Evolutionary conservation across 2,113 vertebrate genomes (phyloP), one percentile per base, ranked within the genome.

Genomic region (Anthoscopus minutus): DNA sequence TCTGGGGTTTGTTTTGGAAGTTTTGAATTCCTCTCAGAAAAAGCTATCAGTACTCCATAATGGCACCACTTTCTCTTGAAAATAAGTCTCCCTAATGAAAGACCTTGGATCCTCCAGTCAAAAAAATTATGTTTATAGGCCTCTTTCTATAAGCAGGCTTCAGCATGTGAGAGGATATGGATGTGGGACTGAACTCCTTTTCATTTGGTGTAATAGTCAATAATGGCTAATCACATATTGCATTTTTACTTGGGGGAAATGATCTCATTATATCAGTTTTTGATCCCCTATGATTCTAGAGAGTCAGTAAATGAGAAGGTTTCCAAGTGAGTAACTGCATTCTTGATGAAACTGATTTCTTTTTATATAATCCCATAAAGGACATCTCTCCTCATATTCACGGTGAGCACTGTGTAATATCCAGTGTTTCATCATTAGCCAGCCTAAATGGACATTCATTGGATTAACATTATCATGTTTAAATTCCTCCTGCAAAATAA

Each of bases 361-460:
- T 93, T 96, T 94, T 94, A 84, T 91, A 38, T 78, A 88, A 95
- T 71, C 51, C 81, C 88, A 95, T 93, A 93, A 96, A 97, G 90
- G 86, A 35, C 83, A 93, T 88, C 90, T 64, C 87, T 96, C 69
- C 84, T 81, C 78, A 57, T 31, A 10, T 30, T 20, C 27, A 24
- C 84, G 86, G 69, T 93, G 95, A 96, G 94, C 37, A 44, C 53
- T 40, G 15, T 69, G 91, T 76, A 96, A 91, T 89, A 89, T 14
- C 77, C 53, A 76, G 91, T 64, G 74, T 64, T 94, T 83, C 69
- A 94, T 96, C 91, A 88, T 91, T 85, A 95, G 74, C 72, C 70
- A 48, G 70, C 71, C 85, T 90, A 94, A 95, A 87, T 81, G 93
- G 92, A 92, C 93, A 94, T 51, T 89, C 90, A 94, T 92, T 95